Evolutionary conservation across 2,113 vertebrate genomes (phyloP).

Genomic region (Dasyprocta punctata): DNA sequence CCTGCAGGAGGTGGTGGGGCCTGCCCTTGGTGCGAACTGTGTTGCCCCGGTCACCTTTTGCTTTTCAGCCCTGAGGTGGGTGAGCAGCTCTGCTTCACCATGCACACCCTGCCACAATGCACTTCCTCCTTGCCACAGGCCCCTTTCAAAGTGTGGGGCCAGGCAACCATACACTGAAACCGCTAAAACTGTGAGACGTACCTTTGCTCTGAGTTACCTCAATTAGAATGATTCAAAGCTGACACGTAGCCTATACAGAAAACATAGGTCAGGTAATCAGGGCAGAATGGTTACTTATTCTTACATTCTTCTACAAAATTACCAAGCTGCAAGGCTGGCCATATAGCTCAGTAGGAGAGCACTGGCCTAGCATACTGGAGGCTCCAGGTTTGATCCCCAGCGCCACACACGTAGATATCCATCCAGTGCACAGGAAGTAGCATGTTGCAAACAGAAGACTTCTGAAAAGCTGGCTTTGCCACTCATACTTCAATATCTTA

Average conservation of each 20-base stretch:
- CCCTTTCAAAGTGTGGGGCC: background rate
- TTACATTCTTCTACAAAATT: background rate
- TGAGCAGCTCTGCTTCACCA: background rate
- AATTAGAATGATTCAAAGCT: too few relatives aligned
- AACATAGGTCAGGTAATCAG: background rate
- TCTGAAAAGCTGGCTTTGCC: background rate
- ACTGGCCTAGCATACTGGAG: background rate
- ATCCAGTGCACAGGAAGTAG: background rate
- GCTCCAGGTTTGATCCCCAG: background rate
- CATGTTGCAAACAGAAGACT: background rate
- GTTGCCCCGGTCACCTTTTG: background rate
- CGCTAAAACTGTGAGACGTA: background rate
- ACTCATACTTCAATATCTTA: background rate
- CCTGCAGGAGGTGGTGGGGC: background rate
- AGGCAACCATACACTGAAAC: too few relatives aligned
- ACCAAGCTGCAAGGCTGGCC: background rate
- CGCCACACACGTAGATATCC: background rate
- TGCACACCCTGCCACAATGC: rapidly evolving
- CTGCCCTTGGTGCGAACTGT: background rate
- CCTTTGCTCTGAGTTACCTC: background rate
- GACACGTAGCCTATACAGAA: background rate
- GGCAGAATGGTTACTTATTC: background rate
- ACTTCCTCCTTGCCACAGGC: background rate
- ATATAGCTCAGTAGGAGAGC: background rate
- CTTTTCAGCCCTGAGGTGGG: background rate